A percentile compares a stretch with the other conserved stretches of the same genome.
Conservation (phyloP, 2,797 vertebrate species). For the Ciconia nigra region DNA sequence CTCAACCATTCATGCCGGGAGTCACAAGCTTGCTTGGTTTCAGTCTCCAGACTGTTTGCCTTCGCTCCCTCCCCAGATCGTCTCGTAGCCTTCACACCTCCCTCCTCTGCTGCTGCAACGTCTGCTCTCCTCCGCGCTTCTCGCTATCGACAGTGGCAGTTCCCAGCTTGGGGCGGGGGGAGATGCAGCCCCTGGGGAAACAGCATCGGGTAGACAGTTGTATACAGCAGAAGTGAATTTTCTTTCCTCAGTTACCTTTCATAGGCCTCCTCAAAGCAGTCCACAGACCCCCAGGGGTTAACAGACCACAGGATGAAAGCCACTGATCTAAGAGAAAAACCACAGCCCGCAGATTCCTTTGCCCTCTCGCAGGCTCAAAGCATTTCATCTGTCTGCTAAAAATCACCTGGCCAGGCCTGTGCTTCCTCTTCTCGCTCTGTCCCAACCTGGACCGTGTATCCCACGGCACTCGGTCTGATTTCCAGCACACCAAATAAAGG, state of each 20-base stretch:
- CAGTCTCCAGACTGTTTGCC: constrained; percentile 26
- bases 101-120: neutral
- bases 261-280: neutral
- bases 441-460: neutral
- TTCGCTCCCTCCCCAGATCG: neutral
- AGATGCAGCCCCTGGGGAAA: neutral
- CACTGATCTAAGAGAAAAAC: neutral
- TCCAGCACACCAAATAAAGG: neutral
- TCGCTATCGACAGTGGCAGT: neutral
- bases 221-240: neutral
- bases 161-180: neutral
- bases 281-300: neutral
- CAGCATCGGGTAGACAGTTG: neutral
- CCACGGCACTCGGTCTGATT: accelerated
- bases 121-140: neutral
- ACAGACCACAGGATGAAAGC: neutral
- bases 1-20: neutral
- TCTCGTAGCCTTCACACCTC: constrained; percentile 40
- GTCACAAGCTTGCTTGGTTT: neutral
- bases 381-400: neutral
- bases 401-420: neutral
- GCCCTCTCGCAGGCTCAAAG: neutral
- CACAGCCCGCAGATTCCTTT: neutral
- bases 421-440: neutral
- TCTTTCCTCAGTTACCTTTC: neutral